These are phyloP conservation scores for Tigriopus japonicus DNA, from an alignment of 1,140 invertebrate species.

Conservation along the genomic window DNA sequence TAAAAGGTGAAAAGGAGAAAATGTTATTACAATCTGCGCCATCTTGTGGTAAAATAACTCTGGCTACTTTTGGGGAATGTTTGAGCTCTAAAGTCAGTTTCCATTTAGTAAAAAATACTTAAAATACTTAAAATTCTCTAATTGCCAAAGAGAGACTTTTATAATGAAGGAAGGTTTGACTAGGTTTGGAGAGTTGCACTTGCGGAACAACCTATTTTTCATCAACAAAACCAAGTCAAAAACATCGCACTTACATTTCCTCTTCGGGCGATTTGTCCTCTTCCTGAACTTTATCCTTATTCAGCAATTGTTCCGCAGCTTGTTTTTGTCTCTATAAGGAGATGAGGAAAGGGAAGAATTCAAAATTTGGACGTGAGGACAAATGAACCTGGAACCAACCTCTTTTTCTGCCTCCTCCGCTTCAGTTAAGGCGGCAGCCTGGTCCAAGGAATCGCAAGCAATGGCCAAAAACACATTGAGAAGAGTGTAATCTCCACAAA, in stretches of 20 bases:
- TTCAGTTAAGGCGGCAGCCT: conserved; percentile 97
- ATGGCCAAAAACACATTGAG: conserved; percentile 99
- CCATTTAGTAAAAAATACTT: too few species aligned
- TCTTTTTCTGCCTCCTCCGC: conserved; percentile 29
- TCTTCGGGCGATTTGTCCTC: background rate
- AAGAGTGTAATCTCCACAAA: conserved; percentile 99
- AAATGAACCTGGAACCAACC: background rate
- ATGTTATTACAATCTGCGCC: too few species aligned
- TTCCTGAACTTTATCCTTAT: background rate
- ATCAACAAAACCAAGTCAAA: too few species aligned
- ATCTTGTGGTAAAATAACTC: too few species aligned
- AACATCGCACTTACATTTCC: background rate
- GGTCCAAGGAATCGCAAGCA: conserved; percentile 99
- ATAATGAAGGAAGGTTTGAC: too few species aligned
- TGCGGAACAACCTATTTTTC: too few species aligned
- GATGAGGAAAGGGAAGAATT: background rate
- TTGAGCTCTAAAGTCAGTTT: too few species aligned
- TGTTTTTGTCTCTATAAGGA: background rate
- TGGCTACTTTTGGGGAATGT: too few species aligned
- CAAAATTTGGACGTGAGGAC: background rate
- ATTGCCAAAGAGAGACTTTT: too few species aligned
- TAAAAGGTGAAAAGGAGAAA: too few species aligned
- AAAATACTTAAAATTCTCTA: too few species aligned
- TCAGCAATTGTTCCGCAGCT: background rate
- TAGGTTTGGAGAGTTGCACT: too few species aligned